Conservation (phyloP, 1,140 invertebrate species). For the Ridgeia piscesae region DNA sequence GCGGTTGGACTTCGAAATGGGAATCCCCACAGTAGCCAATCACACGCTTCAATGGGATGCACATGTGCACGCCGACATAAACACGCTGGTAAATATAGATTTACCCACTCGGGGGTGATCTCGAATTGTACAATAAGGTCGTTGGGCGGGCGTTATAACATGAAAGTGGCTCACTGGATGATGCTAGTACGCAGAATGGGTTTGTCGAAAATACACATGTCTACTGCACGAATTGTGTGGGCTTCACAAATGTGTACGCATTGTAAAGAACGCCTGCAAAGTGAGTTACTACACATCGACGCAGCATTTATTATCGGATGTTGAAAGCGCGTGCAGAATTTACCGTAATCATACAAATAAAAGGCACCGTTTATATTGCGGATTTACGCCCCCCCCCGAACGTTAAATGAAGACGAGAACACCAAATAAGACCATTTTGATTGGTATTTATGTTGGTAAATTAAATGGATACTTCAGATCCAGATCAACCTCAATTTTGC, state of each 20-base stretch:
- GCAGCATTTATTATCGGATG: neutral
- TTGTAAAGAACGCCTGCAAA: neutral
- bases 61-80: neutral
- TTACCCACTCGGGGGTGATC: neutral
- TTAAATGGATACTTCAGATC: no score
- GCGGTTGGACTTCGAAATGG: neutral
- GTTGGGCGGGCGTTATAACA: neutral
- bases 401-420: no score
- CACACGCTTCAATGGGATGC: neutral
- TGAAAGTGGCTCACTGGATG: neutral
- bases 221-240: neutral
- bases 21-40: neutral
- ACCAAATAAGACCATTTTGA: no score
- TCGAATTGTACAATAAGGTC: neutral
- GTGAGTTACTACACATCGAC: neutral
- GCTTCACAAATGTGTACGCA: neutral
- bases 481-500: no score
- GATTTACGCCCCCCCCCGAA: no score
- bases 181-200: neutral
- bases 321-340: no score
- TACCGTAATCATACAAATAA: no score
- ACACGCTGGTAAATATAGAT: neutral
- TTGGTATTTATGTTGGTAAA: no score
- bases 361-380: no score
- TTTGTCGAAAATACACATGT: neutral